Evolutionary conservation across 2,888 invertebrate species (phyloP).

Genomic region (Acrobasis repandana): DNA sequence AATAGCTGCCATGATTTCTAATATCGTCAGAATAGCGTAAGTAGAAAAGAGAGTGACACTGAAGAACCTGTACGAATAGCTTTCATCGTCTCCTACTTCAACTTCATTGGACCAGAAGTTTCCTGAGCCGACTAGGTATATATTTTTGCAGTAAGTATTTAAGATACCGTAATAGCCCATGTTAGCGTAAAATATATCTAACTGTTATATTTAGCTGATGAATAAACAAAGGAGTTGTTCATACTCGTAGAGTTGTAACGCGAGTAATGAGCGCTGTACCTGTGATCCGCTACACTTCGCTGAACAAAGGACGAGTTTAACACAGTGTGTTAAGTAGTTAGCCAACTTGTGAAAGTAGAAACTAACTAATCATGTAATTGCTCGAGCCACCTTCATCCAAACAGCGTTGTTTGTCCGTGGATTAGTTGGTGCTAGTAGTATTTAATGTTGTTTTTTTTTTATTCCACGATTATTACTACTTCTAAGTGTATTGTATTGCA

Average conservation of each 20-base stretch:
- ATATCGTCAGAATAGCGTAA: slow-evolving; percentile 59
- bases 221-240: neutral
- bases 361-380: slow-evolving; percentile 31
- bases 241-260: neutral
- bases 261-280: slow-evolving; percentile 9
- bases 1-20: slow-evolving; percentile 65
- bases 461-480: too few species aligned
- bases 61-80: slow-evolving; percentile 51
- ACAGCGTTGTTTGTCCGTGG: slow-evolving; percentile 14
- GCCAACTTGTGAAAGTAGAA: slow-evolving; percentile 27
- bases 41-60: slow-evolving; percentile 46
- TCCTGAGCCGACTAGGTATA: slow-evolving; percentile 62
- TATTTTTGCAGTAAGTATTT: slow-evolving; percentile 52
- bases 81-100: slow-evolving; percentile 54
- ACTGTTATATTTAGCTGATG: neutral
- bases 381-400: slow-evolving; percentile 9
- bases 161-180: slow-evolving; percentile 66
- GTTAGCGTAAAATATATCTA: slow-evolving; percentile 10
- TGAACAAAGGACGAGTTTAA: slow-evolving; percentile 24
- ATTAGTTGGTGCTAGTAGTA: neutral
- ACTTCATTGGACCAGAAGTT: slow-evolving; percentile 67
- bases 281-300: slow-evolving; percentile 14
- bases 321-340: slow-evolving; percentile 28
- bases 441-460: neutral
- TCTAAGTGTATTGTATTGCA: too few species aligned